Conservation (phyloP, 1,140 invertebrate species). For the Zaprionus vittiger region DNA sequence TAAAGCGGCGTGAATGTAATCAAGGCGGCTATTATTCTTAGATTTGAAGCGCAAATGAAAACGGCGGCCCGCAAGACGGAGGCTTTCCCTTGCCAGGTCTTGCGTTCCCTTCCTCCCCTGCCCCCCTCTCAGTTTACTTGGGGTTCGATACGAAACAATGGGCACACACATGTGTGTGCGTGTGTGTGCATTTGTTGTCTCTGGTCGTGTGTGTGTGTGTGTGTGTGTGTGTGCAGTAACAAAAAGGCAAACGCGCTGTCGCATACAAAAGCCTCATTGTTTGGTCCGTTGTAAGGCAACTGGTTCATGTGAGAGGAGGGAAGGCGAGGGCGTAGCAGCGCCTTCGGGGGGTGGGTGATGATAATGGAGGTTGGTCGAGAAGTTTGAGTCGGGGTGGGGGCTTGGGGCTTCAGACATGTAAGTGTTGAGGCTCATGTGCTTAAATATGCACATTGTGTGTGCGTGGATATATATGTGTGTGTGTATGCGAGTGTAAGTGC, state of each 20-base stretch:
- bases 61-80: constrained; percentile 38
- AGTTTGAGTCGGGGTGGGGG: not conserved
- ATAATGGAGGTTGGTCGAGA: constrained; percentile 24
- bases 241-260: constrained; percentile 66
- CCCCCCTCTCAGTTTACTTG: not conserved
- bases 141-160: constrained; percentile 72
- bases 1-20: constrained; percentile 81
- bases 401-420: constrained; percentile 16
- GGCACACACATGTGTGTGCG: constrained; percentile 38
- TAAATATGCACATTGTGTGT: constrained; percentile 52
- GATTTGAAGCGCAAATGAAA: constrained; percentile 81
- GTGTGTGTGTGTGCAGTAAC: constrained; percentile 32
- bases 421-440: constrained; percentile 52
- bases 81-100: constrained; percentile 7
- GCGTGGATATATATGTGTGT: not conserved
- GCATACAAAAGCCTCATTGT: constrained; percentile 76
- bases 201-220: constrained; percentile 10
- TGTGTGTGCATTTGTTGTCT: constrained; percentile 20
- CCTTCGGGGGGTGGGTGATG: constrained; percentile 4
- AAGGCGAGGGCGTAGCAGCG: not conserved
- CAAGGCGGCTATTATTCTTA: constrained; percentile 81
- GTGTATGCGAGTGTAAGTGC: constrained; percentile 22
- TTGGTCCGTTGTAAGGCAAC: constrained; percentile 47
- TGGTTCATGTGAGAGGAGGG: not conserved
- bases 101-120: not conserved